These are phyloP conservation scores for Oreortyx pictus DNA, from an alignment of 2,797 vertebrate species.

Conservation along the genomic window DNA sequence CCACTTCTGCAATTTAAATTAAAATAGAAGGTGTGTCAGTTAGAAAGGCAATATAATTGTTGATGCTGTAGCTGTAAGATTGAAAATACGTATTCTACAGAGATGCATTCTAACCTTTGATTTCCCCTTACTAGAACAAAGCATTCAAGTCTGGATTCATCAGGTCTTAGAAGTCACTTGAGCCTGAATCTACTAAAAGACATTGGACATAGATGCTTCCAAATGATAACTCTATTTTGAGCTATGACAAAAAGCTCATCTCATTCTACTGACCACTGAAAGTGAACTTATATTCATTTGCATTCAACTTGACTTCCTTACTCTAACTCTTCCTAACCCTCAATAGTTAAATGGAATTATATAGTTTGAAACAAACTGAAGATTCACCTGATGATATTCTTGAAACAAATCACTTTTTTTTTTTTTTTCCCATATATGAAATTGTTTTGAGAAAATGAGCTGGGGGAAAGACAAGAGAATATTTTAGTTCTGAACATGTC, in stretches of 20 bases:
- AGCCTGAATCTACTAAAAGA: background rate
- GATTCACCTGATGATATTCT: background rate
- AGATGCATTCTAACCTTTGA: background rate
- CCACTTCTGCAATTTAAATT: background rate
- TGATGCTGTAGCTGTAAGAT: background rate
- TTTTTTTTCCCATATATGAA: background rate
- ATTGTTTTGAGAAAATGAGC: background rate
- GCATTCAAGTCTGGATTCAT: background rate
- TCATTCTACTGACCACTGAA: background rate
- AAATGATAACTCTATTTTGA: background rate
- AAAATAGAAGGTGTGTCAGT: background rate
- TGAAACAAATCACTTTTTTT: background rate
- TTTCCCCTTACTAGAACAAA: background rate
- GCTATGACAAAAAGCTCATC: background rate
- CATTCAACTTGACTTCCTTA: background rate
- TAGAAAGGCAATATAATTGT: background rate
- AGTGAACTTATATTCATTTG: background rate
- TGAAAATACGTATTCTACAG: rapidly evolving
- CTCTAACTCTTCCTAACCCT: too few relatives aligned
- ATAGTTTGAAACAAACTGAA: background rate
- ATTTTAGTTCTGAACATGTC: background rate
- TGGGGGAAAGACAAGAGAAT: background rate
- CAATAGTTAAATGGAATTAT: background rate
- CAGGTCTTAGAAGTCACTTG: background rate
- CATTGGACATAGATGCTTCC: background rate